These are phyloP conservation scores for Pagrus major DNA, from an alignment of 2,113 vertebrate species.

Conservation along the genomic window DNA sequence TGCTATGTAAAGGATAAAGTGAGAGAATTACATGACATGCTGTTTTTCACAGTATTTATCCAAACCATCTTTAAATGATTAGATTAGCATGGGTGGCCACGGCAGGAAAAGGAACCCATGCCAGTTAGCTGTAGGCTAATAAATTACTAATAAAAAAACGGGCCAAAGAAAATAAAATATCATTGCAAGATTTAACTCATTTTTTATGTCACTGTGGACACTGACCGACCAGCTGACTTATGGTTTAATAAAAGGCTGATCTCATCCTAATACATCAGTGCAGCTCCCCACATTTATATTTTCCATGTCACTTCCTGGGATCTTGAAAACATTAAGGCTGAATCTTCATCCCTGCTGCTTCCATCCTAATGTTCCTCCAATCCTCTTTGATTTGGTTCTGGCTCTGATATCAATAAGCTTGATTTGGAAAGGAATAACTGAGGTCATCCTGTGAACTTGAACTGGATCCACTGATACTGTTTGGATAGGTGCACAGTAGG, in stretches of 20 bases:
- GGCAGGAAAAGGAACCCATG: constrained; percentile 11
- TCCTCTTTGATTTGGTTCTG: constrained; percentile 70
- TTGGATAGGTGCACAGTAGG: constrained; percentile 73
- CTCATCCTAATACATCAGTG: constrained; percentile 35
- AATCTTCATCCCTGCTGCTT: constrained; percentile 35
- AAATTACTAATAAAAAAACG: constrained; percentile 15
- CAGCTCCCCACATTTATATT: constrained; percentile 10
- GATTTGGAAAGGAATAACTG: constrained; percentile 61
- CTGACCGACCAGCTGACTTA: constrained; percentile 14
- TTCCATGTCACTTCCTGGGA: constrained; percentile 37
- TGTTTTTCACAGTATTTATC: neutral
- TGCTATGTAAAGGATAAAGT: constrained; percentile 1
- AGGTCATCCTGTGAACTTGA: constrained; percentile 72
- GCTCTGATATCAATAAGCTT: constrained; percentile 65
- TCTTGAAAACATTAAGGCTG: constrained; percentile 52
- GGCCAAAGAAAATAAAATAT: constrained; percentile 39
- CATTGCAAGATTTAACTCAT: neutral
- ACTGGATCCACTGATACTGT: constrained; percentile 70
- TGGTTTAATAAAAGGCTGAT: constrained; percentile 38
- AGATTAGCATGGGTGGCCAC: constrained; percentile 26
- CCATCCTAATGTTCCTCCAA: constrained; percentile 38
- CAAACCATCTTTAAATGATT: constrained; percentile 10
- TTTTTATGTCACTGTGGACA: constrained; percentile 28
- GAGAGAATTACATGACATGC: constrained; percentile 3
- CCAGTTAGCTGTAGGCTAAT: neutral